Evolutionary conservation across 2,797 vertebrate species (phyloP).

Genomic region (Falco biarmicus): DNA sequence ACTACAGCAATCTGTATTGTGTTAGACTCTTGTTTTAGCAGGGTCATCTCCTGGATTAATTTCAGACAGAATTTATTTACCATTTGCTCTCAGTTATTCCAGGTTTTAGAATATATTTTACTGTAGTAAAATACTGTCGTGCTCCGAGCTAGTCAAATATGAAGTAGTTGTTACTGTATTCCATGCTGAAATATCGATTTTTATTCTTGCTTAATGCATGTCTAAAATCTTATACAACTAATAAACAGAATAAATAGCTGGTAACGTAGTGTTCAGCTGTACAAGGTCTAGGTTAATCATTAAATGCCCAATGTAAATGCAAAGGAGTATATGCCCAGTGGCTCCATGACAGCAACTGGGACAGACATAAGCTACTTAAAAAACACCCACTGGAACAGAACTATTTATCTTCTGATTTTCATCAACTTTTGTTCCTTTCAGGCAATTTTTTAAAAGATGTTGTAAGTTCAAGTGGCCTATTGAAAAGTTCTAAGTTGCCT

Average conservation of each 20-base stretch:
- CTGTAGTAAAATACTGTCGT: background rate
- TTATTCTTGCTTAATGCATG: background rate
- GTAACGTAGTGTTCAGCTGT: background rate
- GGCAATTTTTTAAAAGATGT: conserved; percentile 9
- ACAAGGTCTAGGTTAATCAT: background rate
- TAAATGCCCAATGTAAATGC: background rate
- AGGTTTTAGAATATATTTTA: background rate
- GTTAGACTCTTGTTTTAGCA: background rate
- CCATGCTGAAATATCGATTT: background rate
- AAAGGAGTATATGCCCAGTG: background rate
- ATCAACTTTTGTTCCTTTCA: conserved; percentile 17
- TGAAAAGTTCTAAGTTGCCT: conserved; percentile 53
- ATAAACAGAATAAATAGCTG: background rate
- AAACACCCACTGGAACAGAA: background rate
- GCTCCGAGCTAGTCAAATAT: background rate
- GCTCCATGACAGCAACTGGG: background rate
- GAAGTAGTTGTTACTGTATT: background rate
- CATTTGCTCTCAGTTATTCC: background rate
- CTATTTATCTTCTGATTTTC: conserved; percentile 32
- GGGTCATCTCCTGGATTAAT: background rate
- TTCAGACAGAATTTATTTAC: background rate
- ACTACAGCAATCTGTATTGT: background rate
- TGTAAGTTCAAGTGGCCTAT: background rate
- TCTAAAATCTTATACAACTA: background rate
- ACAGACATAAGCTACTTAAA: background rate